Percentiles rank a stretch among this genome's conserved stretches.
Evolutionary conservation across 2,888 invertebrate genomes (phyloP).

Genomic region (Panzeria rudis): DNA sequence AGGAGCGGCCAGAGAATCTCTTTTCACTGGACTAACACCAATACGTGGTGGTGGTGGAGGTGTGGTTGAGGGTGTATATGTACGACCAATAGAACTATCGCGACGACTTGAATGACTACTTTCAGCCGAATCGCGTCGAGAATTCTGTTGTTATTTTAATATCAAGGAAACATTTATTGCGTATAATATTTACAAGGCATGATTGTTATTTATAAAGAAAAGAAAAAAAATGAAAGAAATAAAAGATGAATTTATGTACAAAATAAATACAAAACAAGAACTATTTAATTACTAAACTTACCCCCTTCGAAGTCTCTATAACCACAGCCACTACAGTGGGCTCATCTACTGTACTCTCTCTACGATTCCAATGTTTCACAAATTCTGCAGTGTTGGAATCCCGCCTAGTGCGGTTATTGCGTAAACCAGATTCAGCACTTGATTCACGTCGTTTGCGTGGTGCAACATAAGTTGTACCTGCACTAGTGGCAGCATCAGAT

Average conservation of each 20-base stretch:
- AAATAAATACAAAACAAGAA: background rate
- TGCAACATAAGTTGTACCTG: slow-evolving; percentile 84
- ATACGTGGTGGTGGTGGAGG: slow-evolving; percentile 86
- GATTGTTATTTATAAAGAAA: slow-evolving; percentile 41
- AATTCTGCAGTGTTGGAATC: slow-evolving; percentile 91
- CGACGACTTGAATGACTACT: slow-evolving; percentile 88
- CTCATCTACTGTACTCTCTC: slow-evolving; percentile 85
- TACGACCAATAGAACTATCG: slow-evolving; percentile 86
- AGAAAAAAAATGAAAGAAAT: slow-evolving; percentile 11
- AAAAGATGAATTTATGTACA: slow-evolving; percentile 14
- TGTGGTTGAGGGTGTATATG: slow-evolving; percentile 81
- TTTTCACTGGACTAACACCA: slow-evolving; percentile 86
- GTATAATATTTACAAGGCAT: slow-evolving; percentile 30
- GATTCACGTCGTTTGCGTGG: slow-evolving; percentile 92
- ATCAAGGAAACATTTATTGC: slow-evolving; percentile 27
- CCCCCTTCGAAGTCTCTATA: slow-evolving; percentile 74
- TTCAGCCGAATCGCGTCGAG: slow-evolving; percentile 87
- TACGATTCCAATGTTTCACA: slow-evolving; percentile 88
- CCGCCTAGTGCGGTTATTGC: slow-evolving; percentile 89
- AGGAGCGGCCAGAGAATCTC: slow-evolving; percentile 85
- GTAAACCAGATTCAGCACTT: slow-evolving; percentile 93
- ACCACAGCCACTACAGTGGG: slow-evolving; percentile 75
- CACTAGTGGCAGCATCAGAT: slow-evolving; percentile 84
- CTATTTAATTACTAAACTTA: slow-evolving; percentile 35
- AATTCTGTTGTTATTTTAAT: slow-evolving; percentile 74